Base-by-base conservation (phyloP, 2,888 invertebrate species). In the Drosophila cracens region DNA sequence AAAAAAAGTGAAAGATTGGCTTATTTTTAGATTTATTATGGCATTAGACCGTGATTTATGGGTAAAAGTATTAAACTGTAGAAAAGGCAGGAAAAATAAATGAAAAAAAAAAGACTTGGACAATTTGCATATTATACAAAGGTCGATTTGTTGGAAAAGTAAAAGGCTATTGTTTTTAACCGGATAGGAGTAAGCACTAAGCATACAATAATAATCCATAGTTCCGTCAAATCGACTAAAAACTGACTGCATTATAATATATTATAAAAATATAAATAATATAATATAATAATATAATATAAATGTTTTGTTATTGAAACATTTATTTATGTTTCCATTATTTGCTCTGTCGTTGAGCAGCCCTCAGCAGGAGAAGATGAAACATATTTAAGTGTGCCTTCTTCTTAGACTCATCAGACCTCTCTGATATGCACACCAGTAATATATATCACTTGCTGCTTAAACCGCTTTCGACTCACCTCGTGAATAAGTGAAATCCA, bases 401-500 rank as follows among this genome's bases (percentile, higher is more conserved):
- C 34, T 34, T 13, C 21, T 25, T 25, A 25, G 25, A 25, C 8
- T 33, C 6, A 33, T 25, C 25, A 25, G 33, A 11, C 0, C 27
- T 27, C 33, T 33, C 33, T 33, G 33, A 33, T 33, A 33, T 33
- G 0, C 33, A 33, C 33, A 10, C 4, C 33, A 33, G 13, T 16
- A 29, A 27, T 25, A 21, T 43, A 21, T 10, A 16, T 8, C 18
- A 33, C 13, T 6, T 16, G 21, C 4, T 27, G 18, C 21, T 40
- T 64, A 13, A 18, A 4, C 46, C 16, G 46, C 40, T 10, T 2
- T 27, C 6, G 11, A 68, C 90, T 87, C 53, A 90, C 91, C 79
- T 82, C 16, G 90, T 86, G 61, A 78, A 85, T 5, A 91, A 49
- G 6, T 86, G 84, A 74, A 76, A 91, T 46, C 72, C 72, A 51